Conservation (phyloP, 2,888 invertebrate species). For the Allolobophora icterica region DNA sequence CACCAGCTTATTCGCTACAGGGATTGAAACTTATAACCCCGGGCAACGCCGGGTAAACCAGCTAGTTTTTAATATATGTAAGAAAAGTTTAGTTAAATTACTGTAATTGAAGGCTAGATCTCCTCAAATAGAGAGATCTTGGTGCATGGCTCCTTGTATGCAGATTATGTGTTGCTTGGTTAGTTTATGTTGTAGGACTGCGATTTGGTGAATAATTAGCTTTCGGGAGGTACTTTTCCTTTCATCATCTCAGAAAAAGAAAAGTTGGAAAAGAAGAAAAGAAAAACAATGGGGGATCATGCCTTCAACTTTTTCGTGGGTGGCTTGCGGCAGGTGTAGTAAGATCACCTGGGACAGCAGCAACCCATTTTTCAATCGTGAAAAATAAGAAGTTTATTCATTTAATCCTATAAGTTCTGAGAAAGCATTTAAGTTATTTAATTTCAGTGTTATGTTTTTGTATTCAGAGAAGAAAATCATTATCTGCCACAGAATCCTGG, state of each 20-base stretch:
- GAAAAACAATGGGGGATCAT: neutral
- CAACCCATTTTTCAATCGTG: neutral
- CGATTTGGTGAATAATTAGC: neutral
- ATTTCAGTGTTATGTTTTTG: neutral
- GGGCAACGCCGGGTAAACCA: too few species aligned
- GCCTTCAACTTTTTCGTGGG: neutral
- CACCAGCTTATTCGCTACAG: too few species aligned
- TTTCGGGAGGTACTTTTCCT: neutral
- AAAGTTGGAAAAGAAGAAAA: neutral
- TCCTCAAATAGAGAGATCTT: too few species aligned
- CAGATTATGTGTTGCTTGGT: neutral
- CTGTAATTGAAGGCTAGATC: neutral
- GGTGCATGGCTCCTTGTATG: neutral
- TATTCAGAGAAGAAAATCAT: conserved; percentile 17
- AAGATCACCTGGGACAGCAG: neutral
- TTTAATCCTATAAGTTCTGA: neutral
- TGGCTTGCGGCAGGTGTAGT: neutral
- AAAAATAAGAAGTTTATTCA: neutral
- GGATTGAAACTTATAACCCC: too few species aligned
- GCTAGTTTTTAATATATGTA: neutral
- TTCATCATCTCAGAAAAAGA: neutral
- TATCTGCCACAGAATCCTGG: conserved; percentile 7
- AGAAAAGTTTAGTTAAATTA: neutral
- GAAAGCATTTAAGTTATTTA: neutral
- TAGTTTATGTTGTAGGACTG: neutral